Base-by-base conservation (phyloP, 2,113 vertebrate genomes). In the Upupa epops region DNA sequence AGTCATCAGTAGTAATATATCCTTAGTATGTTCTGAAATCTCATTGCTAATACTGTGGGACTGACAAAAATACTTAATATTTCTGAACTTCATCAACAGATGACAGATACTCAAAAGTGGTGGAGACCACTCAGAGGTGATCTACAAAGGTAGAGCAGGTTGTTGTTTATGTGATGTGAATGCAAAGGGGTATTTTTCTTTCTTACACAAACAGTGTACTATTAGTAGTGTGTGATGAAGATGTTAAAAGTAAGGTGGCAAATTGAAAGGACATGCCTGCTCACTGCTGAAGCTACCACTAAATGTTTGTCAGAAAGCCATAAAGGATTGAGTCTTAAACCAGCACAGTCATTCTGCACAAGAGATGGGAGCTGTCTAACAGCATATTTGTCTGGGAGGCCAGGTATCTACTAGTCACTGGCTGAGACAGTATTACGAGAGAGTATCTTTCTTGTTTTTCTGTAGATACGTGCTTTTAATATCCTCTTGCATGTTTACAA, bases 181-280 rank as follows among this genome's bases (percentile, higher is more conserved):
- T n/a, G 42, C 18, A 20, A 14, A 36, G 17, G 10, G 40, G 11
- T 42, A 15, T 42, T 15, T n/a, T 42, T 42, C 40, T 42, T 42
- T 12, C 40, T 42, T 42, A 42, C 40, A 42, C 40, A 4, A 72
- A 59, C 17, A 70, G 29, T 28, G 19, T n/a, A 18, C 36, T 22
- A 8, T 58, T 13, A 14, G 45, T 7, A 87, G 25, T 24, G 52
- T 60, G 52, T 5, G 3, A 83, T 84, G 36, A 61, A 89, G 66
- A 65, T 70, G 59, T 87, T 89, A 52, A 60, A 86, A 92, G 51
- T 61, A 25, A 73, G 79, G 63, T 42, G n/a, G 28, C 42, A 66
- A 32, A 85, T 88, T 76, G 75, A 86, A 92, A 86, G 75, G 60
- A n/a, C 55, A 73, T 4, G 25, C 24, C 74, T 84, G 48, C 83